Conservation (phyloP, 2,113 vertebrate species). For the Myotis davidii region DNA sequence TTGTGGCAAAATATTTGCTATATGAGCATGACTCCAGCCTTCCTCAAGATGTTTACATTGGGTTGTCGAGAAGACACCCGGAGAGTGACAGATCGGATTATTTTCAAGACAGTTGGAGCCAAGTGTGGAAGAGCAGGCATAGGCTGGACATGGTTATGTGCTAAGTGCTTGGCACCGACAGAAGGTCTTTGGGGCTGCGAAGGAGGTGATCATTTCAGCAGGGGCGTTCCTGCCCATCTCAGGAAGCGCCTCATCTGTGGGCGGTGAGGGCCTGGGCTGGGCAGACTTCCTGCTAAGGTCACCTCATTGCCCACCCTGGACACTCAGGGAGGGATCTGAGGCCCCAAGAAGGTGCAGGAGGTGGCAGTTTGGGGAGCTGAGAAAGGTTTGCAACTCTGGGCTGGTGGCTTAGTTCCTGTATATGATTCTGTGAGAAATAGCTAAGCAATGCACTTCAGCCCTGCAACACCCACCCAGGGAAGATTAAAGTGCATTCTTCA, state of each 20-base stretch:
- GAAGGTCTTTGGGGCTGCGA: background rate
- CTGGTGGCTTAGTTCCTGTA: constrained; percentile 43
- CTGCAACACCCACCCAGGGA: constrained; percentile 60
- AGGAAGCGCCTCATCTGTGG: background rate
- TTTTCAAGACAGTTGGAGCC: background rate
- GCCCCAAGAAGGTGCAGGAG: background rate
- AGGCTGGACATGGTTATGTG: background rate
- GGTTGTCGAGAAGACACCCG: background rate
- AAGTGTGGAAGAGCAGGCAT: background rate
- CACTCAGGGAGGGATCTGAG: background rate
- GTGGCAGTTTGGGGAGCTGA: background rate
- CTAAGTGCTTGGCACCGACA: background rate
- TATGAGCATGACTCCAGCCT: accelerated
- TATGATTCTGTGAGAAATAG: constrained; percentile 65
- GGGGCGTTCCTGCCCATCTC: background rate
- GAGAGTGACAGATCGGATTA: background rate
- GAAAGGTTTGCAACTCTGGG: background rate
- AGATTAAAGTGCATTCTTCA: constrained; percentile 69
- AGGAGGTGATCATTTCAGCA: background rate
- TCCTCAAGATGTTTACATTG: background rate
- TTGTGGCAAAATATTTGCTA: background rate
- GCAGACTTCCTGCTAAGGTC: background rate
- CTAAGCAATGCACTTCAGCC: constrained; percentile 60
- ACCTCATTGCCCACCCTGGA: background rate
- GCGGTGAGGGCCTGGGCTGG: background rate